phyloP scores from a whole-genome alignment of 92 coral and sea anemone genomes.

The Phenganax stokvisi region DNA sequence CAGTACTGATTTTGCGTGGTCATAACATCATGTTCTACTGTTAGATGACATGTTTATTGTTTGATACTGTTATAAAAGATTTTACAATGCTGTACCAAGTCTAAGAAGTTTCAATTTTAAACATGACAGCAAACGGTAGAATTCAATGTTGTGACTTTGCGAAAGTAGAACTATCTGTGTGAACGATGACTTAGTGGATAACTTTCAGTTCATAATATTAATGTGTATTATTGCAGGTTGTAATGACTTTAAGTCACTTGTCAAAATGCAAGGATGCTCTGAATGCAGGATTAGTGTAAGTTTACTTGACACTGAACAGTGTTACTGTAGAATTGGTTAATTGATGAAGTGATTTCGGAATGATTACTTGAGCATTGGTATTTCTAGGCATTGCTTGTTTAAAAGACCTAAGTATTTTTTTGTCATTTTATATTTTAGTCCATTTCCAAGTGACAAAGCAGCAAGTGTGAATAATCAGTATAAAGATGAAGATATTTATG shows the following conservation, averaged over 20 bases:
- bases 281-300: conserved; percentile 33
- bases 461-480: conserved; percentile 4
- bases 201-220: neutral
- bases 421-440: conserved; percentile 39
- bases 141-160: no score
- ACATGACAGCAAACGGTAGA: no score
- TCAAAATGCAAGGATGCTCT: conserved; percentile 37
- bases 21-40: no score
- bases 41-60: no score
- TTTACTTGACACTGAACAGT: no score
- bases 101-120: no score
- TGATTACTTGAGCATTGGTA: no score
- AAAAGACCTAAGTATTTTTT: neutral
- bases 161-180: neutral
- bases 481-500: conserved; percentile 91
- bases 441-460: conserved; percentile 70
- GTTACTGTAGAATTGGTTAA: no score
- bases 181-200: neutral
- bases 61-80: no score
- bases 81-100: no score
- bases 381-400: neutral
- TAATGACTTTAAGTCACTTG: conserved; percentile 28
- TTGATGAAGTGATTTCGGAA: no score
- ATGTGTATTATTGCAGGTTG: neutral
- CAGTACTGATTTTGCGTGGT: no score